phyloP scores from a whole-genome alignment of 1,140 invertebrate species.

The Lordiphosa mommai region DNA sequence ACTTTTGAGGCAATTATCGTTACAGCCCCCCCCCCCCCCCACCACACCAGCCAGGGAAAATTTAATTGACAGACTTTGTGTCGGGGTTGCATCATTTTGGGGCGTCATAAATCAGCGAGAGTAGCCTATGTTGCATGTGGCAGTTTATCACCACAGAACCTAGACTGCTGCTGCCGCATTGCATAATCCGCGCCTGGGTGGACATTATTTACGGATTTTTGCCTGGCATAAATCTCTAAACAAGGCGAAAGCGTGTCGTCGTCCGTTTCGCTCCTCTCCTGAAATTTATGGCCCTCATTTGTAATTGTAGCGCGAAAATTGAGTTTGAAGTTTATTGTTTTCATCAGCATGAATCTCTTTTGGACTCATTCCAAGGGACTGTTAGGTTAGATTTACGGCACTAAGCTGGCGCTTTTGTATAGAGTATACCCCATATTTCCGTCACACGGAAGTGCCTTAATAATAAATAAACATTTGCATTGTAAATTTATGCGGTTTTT shows the following conservation, averaged over 20 bases:
- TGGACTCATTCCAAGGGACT: conserved; percentile 66
- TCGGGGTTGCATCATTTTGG: conserved; percentile 24
- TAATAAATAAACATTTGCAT: conserved; percentile 49
- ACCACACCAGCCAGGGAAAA: conserved; percentile 47
- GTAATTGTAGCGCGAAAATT: conserved; percentile 76
- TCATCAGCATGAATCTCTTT: conserved; percentile 74
- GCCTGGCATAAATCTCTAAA: conserved; percentile 71
- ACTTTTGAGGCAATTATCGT: conserved; percentile 12
- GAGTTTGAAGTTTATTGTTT: conserved; percentile 77
- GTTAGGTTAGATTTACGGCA: conserved; percentile 70
- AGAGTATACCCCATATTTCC: conserved; percentile 62
- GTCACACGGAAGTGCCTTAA: conserved; percentile 80
- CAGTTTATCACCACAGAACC: conserved; percentile 32
- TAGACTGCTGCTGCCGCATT: neutral
- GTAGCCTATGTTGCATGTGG: conserved; percentile 53
- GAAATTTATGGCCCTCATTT: conserved; percentile 75
- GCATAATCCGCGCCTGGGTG: conserved; percentile 24
- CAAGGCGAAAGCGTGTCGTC: conserved; percentile 67
- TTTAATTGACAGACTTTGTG: conserved; percentile 71
- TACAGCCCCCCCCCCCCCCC: neutral
- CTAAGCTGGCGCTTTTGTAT: conserved; percentile 51
- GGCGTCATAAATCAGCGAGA: conserved; percentile 58
- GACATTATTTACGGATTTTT: conserved; percentile 69
- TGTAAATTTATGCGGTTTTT: conserved; percentile 69
- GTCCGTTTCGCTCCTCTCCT: conserved; percentile 50